phyloP scores from a whole-genome alignment of 1,140 invertebrate species.

The Diprion similis region DNA sequence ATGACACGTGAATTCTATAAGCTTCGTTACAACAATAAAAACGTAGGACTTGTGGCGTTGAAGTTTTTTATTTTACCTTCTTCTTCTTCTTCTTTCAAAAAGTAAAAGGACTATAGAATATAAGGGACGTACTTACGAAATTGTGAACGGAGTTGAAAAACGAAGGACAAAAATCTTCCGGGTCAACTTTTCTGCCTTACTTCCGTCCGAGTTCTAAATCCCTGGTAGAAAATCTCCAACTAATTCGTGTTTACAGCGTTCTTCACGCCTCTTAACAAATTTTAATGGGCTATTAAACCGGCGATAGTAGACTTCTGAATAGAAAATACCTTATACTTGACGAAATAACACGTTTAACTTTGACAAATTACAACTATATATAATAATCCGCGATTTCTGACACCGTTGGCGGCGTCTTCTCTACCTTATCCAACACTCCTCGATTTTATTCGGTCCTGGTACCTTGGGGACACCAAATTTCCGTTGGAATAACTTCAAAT shows the following conservation, averaged over 20 bases:
- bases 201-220: constrained; percentile 24
- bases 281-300: constrained; percentile 15
- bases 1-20: no score
- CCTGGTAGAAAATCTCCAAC: constrained; percentile 42
- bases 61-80: no score
- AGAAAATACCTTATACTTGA: constrained; percentile 29
- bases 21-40: no score
- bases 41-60: no score
- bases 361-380: not conserved
- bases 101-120: no score
- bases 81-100: no score
- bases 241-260: constrained; percentile 56
- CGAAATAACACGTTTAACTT: no score
- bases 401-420: constrained; percentile 12
- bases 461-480: constrained; percentile 32
- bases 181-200: not conserved
- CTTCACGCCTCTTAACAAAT: constrained; percentile 47
- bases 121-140: no score
- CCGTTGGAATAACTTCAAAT: constrained; percentile 39
- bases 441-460: constrained; percentile 31
- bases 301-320: constrained; percentile 9
- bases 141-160: no score
- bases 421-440: constrained; percentile 25
- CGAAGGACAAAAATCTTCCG: no score
- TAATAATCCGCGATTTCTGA: not conserved